Percentiles rank a stretch among this genome's conserved stretches.
phyloP scores from a whole-genome alignment of 2,113 vertebrate species.

The Barnardius zonarius region DNA sequence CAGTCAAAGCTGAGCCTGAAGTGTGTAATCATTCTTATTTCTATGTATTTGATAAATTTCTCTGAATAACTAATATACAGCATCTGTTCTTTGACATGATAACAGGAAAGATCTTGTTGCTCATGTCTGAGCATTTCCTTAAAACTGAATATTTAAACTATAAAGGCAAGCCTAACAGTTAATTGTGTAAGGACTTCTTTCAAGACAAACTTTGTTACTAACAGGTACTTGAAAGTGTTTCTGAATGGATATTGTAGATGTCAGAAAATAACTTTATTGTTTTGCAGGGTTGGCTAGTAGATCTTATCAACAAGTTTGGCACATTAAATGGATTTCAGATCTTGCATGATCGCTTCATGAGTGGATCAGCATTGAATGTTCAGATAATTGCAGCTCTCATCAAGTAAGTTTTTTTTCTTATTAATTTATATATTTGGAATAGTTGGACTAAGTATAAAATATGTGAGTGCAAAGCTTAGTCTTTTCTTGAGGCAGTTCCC shows the following conservation, averaged over 20 bases:
- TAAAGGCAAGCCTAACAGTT: not conserved
- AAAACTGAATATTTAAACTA: not conserved
- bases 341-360: slow-evolving; percentile 98
- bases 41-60: not conserved
- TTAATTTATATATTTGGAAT: not conserved
- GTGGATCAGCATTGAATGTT: slow-evolving; percentile 97
- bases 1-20: not conserved
- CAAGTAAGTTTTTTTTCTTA: slow-evolving; percentile 82
- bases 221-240: not conserved
- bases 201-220: not conserved
- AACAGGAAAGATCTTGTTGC: not conserved
- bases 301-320: slow-evolving; percentile 99
- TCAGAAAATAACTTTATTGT: slow-evolving; percentile 22
- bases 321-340: slow-evolving; percentile 99
- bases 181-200: not conserved
- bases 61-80: not conserved
- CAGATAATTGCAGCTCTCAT: slow-evolving; percentile 99
- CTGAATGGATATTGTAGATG: not conserved
- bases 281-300: slow-evolving; percentile 96
- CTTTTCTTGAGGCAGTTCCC: not conserved
- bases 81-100: not conserved
- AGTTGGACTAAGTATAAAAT: not conserved
- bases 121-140: not conserved
- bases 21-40: not conserved
- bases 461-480: not conserved